phyloP scores from a whole-genome alignment of 2,797 vertebrate genomes.

The Chiloscyllium punctatum region DNA sequence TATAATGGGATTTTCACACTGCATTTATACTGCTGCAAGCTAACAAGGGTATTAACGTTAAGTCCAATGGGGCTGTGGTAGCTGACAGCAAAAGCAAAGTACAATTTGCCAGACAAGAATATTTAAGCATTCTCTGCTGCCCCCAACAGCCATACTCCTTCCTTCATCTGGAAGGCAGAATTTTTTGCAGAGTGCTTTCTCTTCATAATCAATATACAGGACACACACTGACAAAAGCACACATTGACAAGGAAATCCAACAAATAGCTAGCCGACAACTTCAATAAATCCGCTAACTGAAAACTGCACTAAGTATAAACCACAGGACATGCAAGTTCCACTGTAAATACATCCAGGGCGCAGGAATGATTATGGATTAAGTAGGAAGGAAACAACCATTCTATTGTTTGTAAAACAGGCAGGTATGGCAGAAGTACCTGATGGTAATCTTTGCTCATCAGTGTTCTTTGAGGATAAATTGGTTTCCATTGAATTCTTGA shows the following conservation, averaged over 20 bases:
- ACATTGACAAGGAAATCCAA: neutral
- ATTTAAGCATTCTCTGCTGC: neutral
- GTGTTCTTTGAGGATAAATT: neutral
- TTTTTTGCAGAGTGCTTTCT: neutral
- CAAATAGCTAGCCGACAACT: neutral
- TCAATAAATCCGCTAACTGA: neutral
- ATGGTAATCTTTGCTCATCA: neutral
- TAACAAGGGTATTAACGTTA: neutral
- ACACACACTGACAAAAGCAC: neutral
- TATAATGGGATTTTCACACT: constrained; percentile 22
- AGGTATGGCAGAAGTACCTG: neutral
- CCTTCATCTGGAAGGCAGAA: neutral
- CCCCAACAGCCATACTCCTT: neutral
- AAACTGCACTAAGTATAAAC: neutral
- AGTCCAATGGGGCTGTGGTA: neutral
- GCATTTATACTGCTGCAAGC: neutral
- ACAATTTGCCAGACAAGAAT: neutral
- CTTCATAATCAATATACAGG: neutral
- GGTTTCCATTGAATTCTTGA: no score
- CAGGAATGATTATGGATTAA: neutral
- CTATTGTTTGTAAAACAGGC: neutral
- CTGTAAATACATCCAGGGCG: neutral
- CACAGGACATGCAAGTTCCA: neutral
- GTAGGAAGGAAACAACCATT: neutral
- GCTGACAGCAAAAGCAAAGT: neutral